Conservation (phyloP, 2,113 vertebrate genomes). For the Litocranius walleri region DNA sequence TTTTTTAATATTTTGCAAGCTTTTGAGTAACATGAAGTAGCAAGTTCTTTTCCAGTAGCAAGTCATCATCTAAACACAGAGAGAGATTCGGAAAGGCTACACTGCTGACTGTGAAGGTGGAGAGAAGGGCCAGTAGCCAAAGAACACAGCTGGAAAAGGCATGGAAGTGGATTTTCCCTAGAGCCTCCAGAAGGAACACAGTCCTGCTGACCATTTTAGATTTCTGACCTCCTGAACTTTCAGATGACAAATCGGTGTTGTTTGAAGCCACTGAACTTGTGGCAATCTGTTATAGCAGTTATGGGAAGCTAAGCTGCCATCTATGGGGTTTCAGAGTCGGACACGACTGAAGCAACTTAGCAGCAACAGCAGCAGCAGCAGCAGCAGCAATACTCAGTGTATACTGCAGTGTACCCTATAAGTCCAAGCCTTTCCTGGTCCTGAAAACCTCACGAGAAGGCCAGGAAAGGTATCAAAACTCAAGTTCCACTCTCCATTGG, state of each 20-base stretch:
- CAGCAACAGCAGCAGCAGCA: too few relatives aligned
- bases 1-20: neutral
- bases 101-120: neutral
- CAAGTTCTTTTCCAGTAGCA: neutral
- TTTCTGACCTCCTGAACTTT: neutral
- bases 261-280: neutral
- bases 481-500: neutral
- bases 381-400: neutral
- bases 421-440: neutral
- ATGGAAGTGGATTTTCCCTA: neutral
- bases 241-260: neutral
- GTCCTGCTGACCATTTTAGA: neutral
- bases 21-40: neutral
- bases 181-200: neutral
- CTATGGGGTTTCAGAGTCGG: too few relatives aligned
- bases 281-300: neutral
- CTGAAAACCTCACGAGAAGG: neutral
- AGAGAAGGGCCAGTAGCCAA: neutral
- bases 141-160: neutral
- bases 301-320: neutral
- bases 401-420: neutral
- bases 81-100: neutral
- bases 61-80: neutral
- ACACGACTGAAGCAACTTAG: too few relatives aligned
- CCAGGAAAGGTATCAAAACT: neutral